phyloP scores from a whole-genome alignment of 2,888 invertebrate species.

The Rhynchonema sp. region DNA sequence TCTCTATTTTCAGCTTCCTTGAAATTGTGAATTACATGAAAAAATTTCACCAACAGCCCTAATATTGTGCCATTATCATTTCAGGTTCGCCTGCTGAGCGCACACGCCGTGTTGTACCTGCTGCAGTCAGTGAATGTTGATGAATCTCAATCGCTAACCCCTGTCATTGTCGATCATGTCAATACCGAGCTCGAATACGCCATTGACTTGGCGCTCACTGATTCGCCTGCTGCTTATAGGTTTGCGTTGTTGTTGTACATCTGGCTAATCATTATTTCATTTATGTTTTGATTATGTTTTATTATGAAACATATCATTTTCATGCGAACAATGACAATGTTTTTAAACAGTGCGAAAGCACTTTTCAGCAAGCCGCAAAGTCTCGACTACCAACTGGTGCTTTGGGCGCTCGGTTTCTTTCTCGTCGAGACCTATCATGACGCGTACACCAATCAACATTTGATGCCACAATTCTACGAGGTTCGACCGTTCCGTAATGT shows the following conservation, averaged over 20 bases:
- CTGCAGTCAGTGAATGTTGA: conserved; percentile 37
- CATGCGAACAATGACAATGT: no score
- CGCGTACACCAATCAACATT: conserved; percentile 44
- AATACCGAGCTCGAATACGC: neutral
- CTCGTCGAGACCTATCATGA: conserved; percentile 42
- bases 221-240: neutral
- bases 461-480: conserved; percentile 29
- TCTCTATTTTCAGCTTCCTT: no score
- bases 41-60: no score
- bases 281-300: no score
- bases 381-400: conserved; percentile 46
- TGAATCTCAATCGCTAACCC: conserved; percentile 24
- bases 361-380: conserved; percentile 18
- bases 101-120: conserved; percentile 48
- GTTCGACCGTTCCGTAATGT: conserved; percentile 12
- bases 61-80: no score
- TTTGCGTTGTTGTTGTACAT: no score
- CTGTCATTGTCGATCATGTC: conserved; percentile 30
- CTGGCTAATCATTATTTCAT: no score
- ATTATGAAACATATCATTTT: no score
- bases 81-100: conserved; percentile 42
- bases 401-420: conserved; percentile 56
- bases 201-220: neutral
- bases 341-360: no score
- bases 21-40: no score